Percentiles rank a stretch among this genome's conserved stretches.
phyloP scores from a whole-genome alignment of 2,888 invertebrate species.

The Lasioglossum zephyrum region DNA sequence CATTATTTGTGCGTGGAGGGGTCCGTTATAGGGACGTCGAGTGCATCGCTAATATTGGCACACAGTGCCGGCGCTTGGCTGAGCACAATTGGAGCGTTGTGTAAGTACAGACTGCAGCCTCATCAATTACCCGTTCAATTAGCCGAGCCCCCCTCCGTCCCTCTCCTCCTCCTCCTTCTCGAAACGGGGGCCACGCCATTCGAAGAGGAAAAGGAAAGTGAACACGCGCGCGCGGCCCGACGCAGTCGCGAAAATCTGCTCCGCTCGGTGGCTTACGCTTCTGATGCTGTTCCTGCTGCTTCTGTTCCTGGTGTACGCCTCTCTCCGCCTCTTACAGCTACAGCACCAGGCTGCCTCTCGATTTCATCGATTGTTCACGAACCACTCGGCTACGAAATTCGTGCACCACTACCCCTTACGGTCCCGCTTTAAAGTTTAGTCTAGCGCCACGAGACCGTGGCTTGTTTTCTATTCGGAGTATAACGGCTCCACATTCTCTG shows the following conservation, averaged over 20 bases:
- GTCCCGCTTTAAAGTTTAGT: background rate
- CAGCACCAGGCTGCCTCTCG: background rate
- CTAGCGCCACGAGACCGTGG: background rate
- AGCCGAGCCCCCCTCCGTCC: conserved; percentile 67
- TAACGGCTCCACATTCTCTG: background rate
- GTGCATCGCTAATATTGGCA: conserved; percentile 82
- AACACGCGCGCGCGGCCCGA: conserved; percentile 14
- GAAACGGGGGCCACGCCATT: background rate
- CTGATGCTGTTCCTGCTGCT: background rate
- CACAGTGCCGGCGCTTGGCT: conserved; percentile 76
- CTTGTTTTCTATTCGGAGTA: background rate
- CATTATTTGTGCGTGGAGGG: conserved; percentile 79
- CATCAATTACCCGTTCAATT: conserved; percentile 81
- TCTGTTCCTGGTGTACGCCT: conserved; percentile 1
- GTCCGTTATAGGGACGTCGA: conserved; percentile 80
- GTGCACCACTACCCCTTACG: background rate
- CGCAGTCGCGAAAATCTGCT: conserved; percentile 35
- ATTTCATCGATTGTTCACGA: conserved; percentile 13
- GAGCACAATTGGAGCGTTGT: conserved; percentile 82
- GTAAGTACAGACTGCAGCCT: conserved; percentile 81
- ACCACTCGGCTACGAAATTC: conserved; percentile 3
- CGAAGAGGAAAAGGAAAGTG: conserved; percentile 7
- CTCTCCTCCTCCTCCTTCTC: background rate
- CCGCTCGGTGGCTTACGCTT: conserved; percentile 1
- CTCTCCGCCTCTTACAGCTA: conserved; percentile 15